Evolutionary conservation across 2,113 vertebrate genomes (phyloP).

Genomic region (Myanophis thanlyinensis): DNA sequence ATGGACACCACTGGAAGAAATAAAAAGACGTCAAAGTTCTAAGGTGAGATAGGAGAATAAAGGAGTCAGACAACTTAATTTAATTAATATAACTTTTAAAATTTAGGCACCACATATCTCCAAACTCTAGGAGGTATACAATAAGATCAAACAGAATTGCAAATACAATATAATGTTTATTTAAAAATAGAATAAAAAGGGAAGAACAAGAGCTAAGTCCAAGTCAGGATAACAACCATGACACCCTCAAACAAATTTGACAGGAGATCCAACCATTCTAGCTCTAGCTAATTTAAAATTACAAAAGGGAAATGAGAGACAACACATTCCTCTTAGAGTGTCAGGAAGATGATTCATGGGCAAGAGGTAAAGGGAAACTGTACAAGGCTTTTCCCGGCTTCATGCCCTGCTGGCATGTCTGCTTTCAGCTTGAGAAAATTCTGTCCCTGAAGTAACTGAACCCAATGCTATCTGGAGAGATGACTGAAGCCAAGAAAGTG

Average conservation of each 20-base stretch:
- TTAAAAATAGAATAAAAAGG: background rate
- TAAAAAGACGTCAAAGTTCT: background rate
- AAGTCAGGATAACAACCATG: background rate
- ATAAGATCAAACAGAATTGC: background rate
- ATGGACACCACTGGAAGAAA: background rate
- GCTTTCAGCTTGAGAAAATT: background rate
- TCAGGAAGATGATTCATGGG: background rate
- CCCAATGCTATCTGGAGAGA: background rate
- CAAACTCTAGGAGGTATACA: background rate
- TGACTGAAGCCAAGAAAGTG: background rate
- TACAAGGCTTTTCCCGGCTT: background rate
- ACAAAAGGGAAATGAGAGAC: background rate
- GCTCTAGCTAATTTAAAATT: background rate
- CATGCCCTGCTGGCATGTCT: background rate
- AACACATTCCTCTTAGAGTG: background rate
- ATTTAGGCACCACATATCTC: background rate
- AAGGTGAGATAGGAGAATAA: background rate
- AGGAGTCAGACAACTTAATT: background rate
- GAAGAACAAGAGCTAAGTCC: background rate
- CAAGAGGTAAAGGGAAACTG: background rate
- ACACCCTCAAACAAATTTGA: background rate
- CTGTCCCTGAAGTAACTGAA: background rate
- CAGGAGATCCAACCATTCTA: background rate
- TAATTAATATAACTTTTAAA: background rate
- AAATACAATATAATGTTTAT: background rate